Percentiles rank a stretch among this genome's conserved stretches.
Evolutionary conservation across 1,140 invertebrate genomes (phyloP).

Genomic region (Drosophila miranda): DNA sequence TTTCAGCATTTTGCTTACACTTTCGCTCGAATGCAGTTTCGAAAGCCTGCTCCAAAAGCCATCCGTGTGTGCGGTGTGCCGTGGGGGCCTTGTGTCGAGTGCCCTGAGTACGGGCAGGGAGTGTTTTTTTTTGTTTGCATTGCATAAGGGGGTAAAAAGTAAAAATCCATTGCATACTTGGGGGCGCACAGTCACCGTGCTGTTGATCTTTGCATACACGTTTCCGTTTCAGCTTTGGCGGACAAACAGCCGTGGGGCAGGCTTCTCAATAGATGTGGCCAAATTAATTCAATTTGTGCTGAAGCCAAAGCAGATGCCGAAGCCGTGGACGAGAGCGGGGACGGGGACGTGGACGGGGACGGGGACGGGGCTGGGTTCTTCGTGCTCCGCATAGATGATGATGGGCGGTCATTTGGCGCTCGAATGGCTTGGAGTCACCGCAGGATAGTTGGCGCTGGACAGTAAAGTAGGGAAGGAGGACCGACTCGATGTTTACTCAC

Average conservation of each 20-base stretch:
- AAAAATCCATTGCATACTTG: slow-evolving; percentile 42
- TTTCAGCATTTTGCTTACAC: slow-evolving; percentile 34
- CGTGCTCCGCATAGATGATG: slow-evolving; percentile 40
- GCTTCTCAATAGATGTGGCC: slow-evolving; percentile 21
- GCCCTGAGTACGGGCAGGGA: too few species aligned
- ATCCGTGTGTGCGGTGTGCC: too few species aligned
- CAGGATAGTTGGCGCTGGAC: slow-evolving; percentile 15
- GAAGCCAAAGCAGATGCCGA: slow-evolving; percentile 1
- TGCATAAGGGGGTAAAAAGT: slow-evolving; percentile 26
- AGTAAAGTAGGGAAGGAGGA: background rate
- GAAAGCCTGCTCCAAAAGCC: background rate
- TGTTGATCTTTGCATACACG: slow-evolving; percentile 39
- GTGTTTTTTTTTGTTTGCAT: slow-evolving; percentile 14
- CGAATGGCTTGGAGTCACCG: slow-evolving; percentile 28
- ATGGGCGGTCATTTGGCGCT: slow-evolving; percentile 35
- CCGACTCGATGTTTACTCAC: slow-evolving; percentile 52
- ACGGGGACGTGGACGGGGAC: background rate
- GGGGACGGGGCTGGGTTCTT: slow-evolving; percentile 2
- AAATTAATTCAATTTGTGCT: slow-evolving; percentile 71
- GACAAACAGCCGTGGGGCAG: slow-evolving; percentile 6
- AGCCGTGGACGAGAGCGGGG: background rate
- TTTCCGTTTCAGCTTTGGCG: slow-evolving; percentile 1
- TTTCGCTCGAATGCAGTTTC: slow-evolving; percentile 36
- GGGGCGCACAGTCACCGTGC: slow-evolving; percentile 6
- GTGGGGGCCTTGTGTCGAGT: background rate